Evolutionary conservation across 2,797 vertebrate genomes (phyloP), one percentile per base, ranked within the genome.

Genomic region (Acridotheres tristis): DNA sequence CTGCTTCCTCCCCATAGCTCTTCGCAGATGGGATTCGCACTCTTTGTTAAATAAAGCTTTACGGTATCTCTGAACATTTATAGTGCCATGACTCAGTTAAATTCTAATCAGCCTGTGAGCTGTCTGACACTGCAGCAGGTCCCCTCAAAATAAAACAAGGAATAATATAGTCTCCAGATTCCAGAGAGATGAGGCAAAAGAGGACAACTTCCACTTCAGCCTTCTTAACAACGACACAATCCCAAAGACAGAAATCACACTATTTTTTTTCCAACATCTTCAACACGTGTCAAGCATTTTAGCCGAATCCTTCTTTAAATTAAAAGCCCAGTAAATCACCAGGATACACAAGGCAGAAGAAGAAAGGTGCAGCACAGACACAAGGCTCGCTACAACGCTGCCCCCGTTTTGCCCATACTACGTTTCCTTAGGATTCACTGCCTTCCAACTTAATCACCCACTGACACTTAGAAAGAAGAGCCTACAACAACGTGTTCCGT

Each of bases 41-140:
- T 59, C 79, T 96, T 90, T 89, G 65, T 81, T 65, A 91, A 93
- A 93, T 74, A 53, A 76, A 85, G 90, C 72, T 62, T 80, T 79
- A 91, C 66, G 38, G 42, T 74, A 85, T 85, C 90, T 67, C 81
- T 38, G 76, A 94, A 86, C 78, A 81, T 83, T 89, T 92, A 94
- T 71, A 74, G 75, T 88, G 85, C 81, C 89, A 89, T 91, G 95
- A 97, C 94, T 96, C 95, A 97, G 88, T 94, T 72, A 97, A 97
- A 97, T 96, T 97, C 81, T 85, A 76, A 83, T 87, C 82, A 69
- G 80, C 77, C 89, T 61, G 58, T 14, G 34, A 95, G 93, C 68
- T 81, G 89, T 66, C 68, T 92, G 79, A 86, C 88, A 74, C 85
- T 54, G 79, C 54, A 87, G 57, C 85, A 71, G 66, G 68, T 77